Base-by-base conservation (phyloP, 2,113 vertebrate species). In the Hydrochoerus hydrochaeris region DNA sequence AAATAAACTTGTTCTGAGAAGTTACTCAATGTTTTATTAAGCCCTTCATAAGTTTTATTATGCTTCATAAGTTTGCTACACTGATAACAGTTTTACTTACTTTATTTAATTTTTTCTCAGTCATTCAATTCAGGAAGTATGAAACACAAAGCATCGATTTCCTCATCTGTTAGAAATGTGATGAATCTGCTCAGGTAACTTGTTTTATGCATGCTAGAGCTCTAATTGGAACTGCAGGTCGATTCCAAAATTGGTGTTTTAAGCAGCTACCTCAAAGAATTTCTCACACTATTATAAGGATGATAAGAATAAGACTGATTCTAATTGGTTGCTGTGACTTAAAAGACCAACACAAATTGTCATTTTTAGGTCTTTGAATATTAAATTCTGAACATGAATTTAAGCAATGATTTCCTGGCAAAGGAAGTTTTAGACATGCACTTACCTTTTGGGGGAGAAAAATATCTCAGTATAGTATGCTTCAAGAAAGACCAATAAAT, bases 1-100 rank as follows among this genome's bases (percentile, higher is more conserved):
- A 65, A 94, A 62, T 57, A 80, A 62, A 92, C 9, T 87, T 38
- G 30, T 41, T 96, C 90, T 90, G 1, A 71, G 77, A 73, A 88
- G 22, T 81, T 44, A 62, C 16, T 84, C 44, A 95, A 8, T 14
- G 65, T 32, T 87, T 63, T 58, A 16, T 28, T 65, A 93, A 85
- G 13, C 28, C 84, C 11, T 65, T 10, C 22, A 60, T 86, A n/a
- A n/a, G n/a, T n/a, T n/a, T n/a, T n/a, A n/a, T n/a, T n/a, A 58
- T 20, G 67, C 19, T 84, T 44, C 41, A 44, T 44, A n/a, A 46
- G 73, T 41, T 32, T 60, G 38, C 30, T 90, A 14, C 30, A 67
- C 6, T 35, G 73, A 60, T 69, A n/a, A 71, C 1, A 38, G 3
- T 52, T 80, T 95, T 88, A 57, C 9, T 28, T 91, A 35, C 8